Evolutionary conservation across 2,888 invertebrate species (phyloP), one percentile per base, ranked within the genome.

Genomic region (Cylindroiulus punctatus): DNA sequence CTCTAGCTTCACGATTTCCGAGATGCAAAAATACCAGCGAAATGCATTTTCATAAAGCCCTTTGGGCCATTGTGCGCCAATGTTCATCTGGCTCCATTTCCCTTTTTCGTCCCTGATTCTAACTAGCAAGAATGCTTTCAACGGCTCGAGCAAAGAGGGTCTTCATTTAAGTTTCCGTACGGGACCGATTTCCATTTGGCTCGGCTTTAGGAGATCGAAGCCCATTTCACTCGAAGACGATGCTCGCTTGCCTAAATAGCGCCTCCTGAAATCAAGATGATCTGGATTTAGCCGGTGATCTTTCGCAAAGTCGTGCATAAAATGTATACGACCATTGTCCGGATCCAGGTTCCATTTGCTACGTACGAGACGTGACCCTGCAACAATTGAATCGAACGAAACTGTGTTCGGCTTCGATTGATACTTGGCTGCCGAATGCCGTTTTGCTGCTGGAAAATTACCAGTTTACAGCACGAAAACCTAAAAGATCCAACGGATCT

Each of bases 131-230:
- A 52, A 52, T 52, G 52, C 52, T 52, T 52, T 52, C 52, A 52
- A 52, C 52, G n/a, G 52, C 52, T 52, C 52, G 19, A 52, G 52
- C 52, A 52, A 52, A 52, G 52, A 52, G 52, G 52, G 52, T 52
- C 52, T 52, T 52, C 12, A 52, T 52, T 52, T 52, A n/a, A 52
- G 52, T 52, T 52, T 52, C 52, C 52, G 52, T 52, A n/a, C n/a
- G 52, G 52, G 52, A 52, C n/a, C 52, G 52, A 52, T 52, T 52
- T 52, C 52, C 52, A 52, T 52, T 52, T 52, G 52, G n/a, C 52
- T 4, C 12, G 52, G 52, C 52, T 52, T 52, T 52, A n/a, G n/a
- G n/a, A 52, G 52, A 52, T 52, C 52, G n/a, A 52, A 52, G 52
- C 19, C 52, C 19, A n/a, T n/a, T 52, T 52, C 52, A 12, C n/a